Evolutionary conservation across 2,888 invertebrate species (phyloP).

Genomic region (Prosapia bicincta): DNA sequence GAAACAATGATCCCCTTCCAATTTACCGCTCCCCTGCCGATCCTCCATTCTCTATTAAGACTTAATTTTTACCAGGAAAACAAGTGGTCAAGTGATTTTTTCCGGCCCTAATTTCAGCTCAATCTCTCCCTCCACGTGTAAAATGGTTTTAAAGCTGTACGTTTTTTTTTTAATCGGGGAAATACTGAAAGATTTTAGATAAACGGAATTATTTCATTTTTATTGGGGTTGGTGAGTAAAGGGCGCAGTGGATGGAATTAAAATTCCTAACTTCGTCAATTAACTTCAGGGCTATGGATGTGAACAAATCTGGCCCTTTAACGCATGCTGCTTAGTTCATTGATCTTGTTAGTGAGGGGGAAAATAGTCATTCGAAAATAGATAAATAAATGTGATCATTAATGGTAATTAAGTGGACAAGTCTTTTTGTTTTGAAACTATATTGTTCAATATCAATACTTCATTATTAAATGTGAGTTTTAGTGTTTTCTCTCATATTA

Average conservation of each 20-base stretch:
- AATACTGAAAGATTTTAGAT: not conserved
- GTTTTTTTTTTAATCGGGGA: not conserved
- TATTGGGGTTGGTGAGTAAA: not conserved
- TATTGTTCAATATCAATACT: too few relatives aligned
- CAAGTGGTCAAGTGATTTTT: not conserved
- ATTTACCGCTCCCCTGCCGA: not conserved
- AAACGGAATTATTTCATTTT: not conserved
- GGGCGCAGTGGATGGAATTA: not conserved
- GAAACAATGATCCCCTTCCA: not conserved
- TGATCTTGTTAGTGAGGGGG: too few relatives aligned
- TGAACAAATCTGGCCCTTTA: too few relatives aligned
- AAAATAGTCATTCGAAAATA: too few relatives aligned
- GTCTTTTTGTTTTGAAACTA: too few relatives aligned
- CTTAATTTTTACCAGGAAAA: constrained; percentile 19
- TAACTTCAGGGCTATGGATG: too few relatives aligned
- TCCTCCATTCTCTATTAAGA: constrained; percentile 16
- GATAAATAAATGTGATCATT: too few relatives aligned
- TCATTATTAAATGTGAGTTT: too few relatives aligned
- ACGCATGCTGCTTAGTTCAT: too few relatives aligned
- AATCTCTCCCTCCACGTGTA: not conserved
- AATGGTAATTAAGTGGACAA: too few relatives aligned
- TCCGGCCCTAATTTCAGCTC: not conserved
- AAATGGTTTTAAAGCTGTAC: not conserved
- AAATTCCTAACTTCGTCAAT: not conserved
- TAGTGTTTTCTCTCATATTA: too few relatives aligned